Percentiles rank a stretch among this genome's conserved stretches.
Evolutionary conservation across 2,797 vertebrate genomes (phyloP).

Genomic region (Phrynocephalus guinanensis): DNA sequence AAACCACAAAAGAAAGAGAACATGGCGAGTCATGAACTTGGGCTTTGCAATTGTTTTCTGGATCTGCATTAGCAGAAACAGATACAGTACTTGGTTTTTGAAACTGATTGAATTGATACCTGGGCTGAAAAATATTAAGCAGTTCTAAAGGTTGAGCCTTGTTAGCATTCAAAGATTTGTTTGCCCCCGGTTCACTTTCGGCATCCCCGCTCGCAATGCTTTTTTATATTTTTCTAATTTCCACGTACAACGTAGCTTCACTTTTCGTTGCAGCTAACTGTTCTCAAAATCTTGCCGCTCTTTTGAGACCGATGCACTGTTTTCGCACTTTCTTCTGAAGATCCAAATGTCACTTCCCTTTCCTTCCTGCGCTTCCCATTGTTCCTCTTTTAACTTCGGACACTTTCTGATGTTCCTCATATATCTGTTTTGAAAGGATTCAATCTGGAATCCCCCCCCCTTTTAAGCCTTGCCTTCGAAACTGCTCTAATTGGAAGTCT

Average conservation of each 20-base stretch:
- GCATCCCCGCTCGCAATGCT: conserved; percentile 36
- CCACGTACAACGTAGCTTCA: conserved; percentile 32
- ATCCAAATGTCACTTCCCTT: conserved; percentile 43
- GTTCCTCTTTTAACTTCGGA: conserved; percentile 54
- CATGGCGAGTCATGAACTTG: not conserved
- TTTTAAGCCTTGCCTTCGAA: conserved; percentile 33
- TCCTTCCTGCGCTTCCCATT: conserved; percentile 63
- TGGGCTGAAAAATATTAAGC: conserved; percentile 47
- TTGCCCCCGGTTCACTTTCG: conserved; percentile 55
- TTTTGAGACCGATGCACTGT: conserved; percentile 54
- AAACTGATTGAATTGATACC: not conserved
- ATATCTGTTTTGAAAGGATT: conserved; percentile 59
- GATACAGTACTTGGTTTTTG: not conserved
- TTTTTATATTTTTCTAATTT: conserved; percentile 54
- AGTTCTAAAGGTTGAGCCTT: conserved; percentile 54
- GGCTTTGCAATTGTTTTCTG: not conserved
- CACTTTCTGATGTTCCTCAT: conserved; percentile 54
- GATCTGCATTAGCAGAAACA: conserved; percentile 11
- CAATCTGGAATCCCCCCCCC: conserved; percentile 40
- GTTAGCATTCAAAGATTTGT: conserved; percentile 49
- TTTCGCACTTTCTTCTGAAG: conserved; percentile 66
- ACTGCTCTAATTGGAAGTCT: conserved; percentile 45
- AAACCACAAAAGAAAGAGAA: not conserved
- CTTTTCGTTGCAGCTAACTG: conserved; percentile 38
- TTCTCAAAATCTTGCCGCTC: conserved; percentile 52